Conservation (phyloP, 2,888 invertebrate species). For the Bruchidius siliquastri region DNA sequence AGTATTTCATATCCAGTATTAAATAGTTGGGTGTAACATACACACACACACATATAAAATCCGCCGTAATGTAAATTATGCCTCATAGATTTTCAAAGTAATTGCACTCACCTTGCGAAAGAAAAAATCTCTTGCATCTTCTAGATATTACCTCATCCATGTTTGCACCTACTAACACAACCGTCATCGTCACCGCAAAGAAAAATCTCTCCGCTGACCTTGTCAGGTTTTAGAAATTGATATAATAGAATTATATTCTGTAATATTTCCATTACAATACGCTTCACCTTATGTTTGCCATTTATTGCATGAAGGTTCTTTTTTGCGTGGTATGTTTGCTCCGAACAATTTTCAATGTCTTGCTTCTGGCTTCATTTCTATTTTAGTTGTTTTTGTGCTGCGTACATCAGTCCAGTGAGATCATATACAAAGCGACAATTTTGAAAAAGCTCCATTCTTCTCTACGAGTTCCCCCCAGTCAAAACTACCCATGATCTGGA, state of each 20-base stretch:
- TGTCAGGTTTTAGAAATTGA: neutral
- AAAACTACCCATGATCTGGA: too few relatives aligned
- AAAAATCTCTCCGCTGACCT: neutral
- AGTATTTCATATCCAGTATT: neutral
- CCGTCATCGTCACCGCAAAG: neutral
- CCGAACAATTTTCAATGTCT: neutral
- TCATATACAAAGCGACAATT: too few relatives aligned
- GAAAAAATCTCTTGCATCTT: neutral
- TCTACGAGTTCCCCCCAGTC: too few relatives aligned
- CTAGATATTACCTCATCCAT: neutral
- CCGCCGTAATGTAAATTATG: neutral
- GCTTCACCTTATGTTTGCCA: neutral
- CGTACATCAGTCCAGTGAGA: too few relatives aligned
- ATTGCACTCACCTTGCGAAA: neutral
- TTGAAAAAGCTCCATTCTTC: too few relatives aligned
- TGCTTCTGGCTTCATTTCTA: too few relatives aligned
- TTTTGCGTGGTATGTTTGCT: neutral
- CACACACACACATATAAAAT: neutral
- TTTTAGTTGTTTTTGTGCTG: too few relatives aligned
- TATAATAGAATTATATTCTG: neutral
- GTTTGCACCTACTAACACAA: neutral
- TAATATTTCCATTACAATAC: neutral
- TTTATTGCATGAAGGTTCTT: neutral
- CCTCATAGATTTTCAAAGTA: neutral
- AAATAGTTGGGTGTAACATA: neutral